Evolutionary conservation across 2,797 vertebrate species (phyloP).

Genomic region (Neosilurus mollespiculum): DNA sequence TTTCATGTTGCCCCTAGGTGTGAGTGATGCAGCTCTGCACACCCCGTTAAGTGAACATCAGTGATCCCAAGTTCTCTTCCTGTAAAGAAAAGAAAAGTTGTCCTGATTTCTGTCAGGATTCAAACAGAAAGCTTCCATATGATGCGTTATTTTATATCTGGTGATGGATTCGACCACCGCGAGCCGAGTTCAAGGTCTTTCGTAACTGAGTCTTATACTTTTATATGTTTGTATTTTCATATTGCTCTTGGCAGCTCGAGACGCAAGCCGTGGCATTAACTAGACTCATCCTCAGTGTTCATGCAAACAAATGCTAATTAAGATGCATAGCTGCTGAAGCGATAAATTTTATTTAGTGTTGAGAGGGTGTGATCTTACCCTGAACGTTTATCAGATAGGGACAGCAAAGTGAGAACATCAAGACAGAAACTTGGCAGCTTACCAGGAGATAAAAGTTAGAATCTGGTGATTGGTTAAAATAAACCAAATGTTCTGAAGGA

Average conservation of each 20-base stretch:
- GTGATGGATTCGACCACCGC: conserved; percentile 15
- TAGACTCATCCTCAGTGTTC: neutral
- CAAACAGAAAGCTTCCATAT: neutral
- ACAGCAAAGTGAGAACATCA: neutral
- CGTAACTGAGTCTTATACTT: neutral
- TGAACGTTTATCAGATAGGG: conserved; percentile 18
- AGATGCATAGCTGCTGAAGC: conserved; percentile 9
- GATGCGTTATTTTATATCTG: conserved; percentile 2
- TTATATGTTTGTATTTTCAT: neutral
- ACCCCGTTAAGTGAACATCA: neutral
- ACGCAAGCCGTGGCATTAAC: neutral
- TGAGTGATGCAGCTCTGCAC: neutral
- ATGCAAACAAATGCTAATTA: conserved; percentile 24
- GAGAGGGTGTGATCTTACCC: neutral
- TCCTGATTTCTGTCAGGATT: neutral
- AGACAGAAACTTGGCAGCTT: conserved; percentile 11
- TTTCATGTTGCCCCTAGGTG: no score
- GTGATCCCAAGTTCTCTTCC: neutral
- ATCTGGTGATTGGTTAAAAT: neutral
- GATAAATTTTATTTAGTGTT: neutral
- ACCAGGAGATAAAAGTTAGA: neutral
- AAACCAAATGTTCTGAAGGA: conserved; percentile 12
- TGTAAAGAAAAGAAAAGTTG: neutral
- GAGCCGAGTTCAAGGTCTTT: conserved; percentile 34
- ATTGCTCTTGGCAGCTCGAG: conserved; percentile 39